Evolutionary conservation across 1,140 invertebrate species (phyloP), one percentile per base, ranked within the genome.

Genomic region (Anagrus nilaparvatae): DNA sequence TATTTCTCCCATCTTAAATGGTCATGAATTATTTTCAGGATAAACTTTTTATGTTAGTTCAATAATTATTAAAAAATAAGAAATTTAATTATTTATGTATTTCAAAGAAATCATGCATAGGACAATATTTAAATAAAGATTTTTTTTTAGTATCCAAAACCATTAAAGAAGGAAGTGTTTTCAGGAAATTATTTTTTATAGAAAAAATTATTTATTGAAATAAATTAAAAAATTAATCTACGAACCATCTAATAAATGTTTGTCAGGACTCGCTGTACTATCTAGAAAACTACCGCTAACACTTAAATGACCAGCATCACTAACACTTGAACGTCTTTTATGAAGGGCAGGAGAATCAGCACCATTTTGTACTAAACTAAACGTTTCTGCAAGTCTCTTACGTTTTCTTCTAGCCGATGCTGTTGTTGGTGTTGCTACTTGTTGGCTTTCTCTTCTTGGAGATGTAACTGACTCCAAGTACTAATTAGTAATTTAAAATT

Each of bases 241-340:
- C n/a, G n/a, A n/a, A n/a, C 75, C 75, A 62, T 80, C 77, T 1
- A 76, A 52, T 13, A 76, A 54, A 44, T 74, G 72, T 58, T 78
- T 79, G 44, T 82, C 81, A 13, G 83, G 82, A 67, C 81, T 85
- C 27, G 78, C 73, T 16, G 85, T 87, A 50, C 81, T 84, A 58
- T 93, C 89, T 20, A 93, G 72, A 61, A 91, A 86, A 50, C 86
- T 90, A 32, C 83, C 84, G 48, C 83, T 87, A 13, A 86, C 79
- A 54, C 83, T 85, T n/a, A 88, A 72, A 21, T 85, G 67, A 34
- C 82, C 82, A 14, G 83, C 81, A 65, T 91, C 87, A 44, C 82
- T 81, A 16, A 87, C 77, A 3, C 83, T 88, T 1, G 86, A 89
- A 46, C 85, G 73, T 23, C 88, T 77, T 63, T 89, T 88, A 49